Conservation (phyloP, 2,797 vertebrate species). For the Chiroxiphia lanceolata region DNA sequence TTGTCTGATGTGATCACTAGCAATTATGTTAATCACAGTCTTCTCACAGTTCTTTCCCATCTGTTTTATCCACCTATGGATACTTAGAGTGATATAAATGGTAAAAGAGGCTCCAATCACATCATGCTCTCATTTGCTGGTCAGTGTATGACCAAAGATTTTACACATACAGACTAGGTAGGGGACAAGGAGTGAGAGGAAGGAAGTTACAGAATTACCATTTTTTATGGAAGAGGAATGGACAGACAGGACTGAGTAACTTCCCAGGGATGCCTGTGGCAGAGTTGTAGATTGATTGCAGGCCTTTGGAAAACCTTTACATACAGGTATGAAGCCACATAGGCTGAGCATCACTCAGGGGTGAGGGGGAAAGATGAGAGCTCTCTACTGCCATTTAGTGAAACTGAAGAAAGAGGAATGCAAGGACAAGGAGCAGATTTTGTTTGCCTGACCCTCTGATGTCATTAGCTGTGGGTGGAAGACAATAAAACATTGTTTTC, state of each 20-base stretch:
- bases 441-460: constrained; percentile 5
- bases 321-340: background rate
- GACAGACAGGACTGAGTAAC: background rate
- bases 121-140: background rate
- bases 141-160: background rate
- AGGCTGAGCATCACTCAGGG: background rate
- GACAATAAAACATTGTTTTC: constrained; percentile 20
- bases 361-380: rapidly evolving
- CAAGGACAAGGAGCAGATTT: background rate
- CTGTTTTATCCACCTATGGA: constrained; percentile 70
- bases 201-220: background rate
- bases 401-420: background rate
- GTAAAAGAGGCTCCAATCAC: constrained; percentile 3
- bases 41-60: constrained; percentile 65
- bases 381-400: background rate
- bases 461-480: constrained; percentile 1
- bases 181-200: background rate
- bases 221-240: background rate
- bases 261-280: background rate
- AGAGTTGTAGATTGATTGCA: background rate
- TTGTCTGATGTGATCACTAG: constrained; percentile 70
- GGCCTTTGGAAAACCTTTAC: background rate
- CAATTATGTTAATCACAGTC: constrained; percentile 70
- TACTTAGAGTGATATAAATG: constrained; percentile 44
- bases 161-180: background rate